Base-by-base conservation (phyloP, 1,140 invertebrate species). In the Cataglyphis hispanica region DNA sequence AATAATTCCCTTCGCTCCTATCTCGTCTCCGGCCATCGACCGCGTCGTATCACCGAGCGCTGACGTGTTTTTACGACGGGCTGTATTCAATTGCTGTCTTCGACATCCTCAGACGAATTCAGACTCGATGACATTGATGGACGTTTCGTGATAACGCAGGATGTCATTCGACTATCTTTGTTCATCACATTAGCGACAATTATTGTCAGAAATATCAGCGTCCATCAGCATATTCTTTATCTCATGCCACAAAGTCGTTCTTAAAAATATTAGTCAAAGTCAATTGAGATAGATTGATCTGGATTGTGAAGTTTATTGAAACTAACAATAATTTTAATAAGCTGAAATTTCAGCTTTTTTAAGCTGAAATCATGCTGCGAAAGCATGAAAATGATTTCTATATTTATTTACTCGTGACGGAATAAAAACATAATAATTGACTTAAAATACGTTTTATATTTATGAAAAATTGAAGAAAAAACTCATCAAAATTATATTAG, bases 11-110 rank as follows among this genome's bases (percentile, higher is more conserved):
- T 69, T 84, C 78, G 10, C 22, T 31, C n/a, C 27, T 84, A 27
- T 67, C 22, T 64, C 25, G 53, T 67, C 25, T 34, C 40, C 27
- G 11, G 60, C 53, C 77, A 43, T 84, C 63, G 40, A 22, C 76
- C 86, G 74, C 78, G 66, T 75, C 86, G 83, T 63, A 69, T 86
- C 87, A 60, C n/a, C 16, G 53, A 16, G 31, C 19, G 56, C 34
- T 66, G 37, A 1, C 56, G 67, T 40, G 78, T 83, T 83, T 84
- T 75, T 77, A 53, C 81, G 81, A 66, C 60, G 13, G 34, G 31
- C 58, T 77, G 81, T 84, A 63, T 75, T 84, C 70, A 53, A 63
- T 77, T 56, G 72, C n/a, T 11, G 43, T 13, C 72, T 84, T 84
- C 70, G 81, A 61, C 80, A 13, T 74, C 25, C 56, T 50, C 70